These are phyloP conservation scores for Micrasema minimum DNA, from an alignment of 1,140 invertebrate genomes.

Conservation along the genomic window DNA sequence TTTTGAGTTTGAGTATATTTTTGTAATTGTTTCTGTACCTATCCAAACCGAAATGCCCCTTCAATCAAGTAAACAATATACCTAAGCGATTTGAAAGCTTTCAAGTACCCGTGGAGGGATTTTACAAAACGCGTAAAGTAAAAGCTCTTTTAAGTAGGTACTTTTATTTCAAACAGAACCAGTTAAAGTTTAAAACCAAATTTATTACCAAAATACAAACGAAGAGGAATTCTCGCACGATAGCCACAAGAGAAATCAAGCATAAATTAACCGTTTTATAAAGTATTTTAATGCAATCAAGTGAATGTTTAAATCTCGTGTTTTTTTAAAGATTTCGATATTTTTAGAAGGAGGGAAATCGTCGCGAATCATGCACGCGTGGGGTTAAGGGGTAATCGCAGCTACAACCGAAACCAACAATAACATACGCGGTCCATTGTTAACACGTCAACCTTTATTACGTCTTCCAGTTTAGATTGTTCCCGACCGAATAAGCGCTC, in stretches of 20 bases:
- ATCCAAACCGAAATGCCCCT: slow-evolving; percentile 2
- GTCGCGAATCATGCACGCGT: neutral
- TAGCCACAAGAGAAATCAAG: no score
- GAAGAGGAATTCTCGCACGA: no score
- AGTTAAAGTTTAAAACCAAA: slow-evolving; percentile 18
- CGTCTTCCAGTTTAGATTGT: slow-evolving; percentile 14
- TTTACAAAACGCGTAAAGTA: neutral
- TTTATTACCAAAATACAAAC: neutral
- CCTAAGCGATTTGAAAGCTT: slow-evolving; percentile 18
- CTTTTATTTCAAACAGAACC: neutral
- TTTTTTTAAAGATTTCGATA: neutral
- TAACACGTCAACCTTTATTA: slow-evolving; percentile 18
- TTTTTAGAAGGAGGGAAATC: neutral
- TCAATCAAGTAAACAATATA: slow-evolving; percentile 24
- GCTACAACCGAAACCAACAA: neutral
- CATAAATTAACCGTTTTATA: no score
- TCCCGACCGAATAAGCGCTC: slow-evolving; percentile 1
- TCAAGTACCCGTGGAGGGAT: slow-evolving; percentile 17
- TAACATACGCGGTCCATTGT: slow-evolving; percentile 14
- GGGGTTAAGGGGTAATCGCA: slow-evolving; percentile 5
- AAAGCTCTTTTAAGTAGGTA: slow-evolving; percentile 8
- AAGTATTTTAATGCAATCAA: no score
- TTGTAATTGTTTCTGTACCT: slow-evolving; percentile 24
- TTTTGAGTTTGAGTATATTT: neutral
- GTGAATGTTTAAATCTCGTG: no score